A percentile compares a stretch with the other conserved stretches of the same genome.
These are phyloP conservation scores for Gallinago solitaria DNA, from an alignment of 2,797 vertebrate species.

Conservation along the genomic window DNA sequence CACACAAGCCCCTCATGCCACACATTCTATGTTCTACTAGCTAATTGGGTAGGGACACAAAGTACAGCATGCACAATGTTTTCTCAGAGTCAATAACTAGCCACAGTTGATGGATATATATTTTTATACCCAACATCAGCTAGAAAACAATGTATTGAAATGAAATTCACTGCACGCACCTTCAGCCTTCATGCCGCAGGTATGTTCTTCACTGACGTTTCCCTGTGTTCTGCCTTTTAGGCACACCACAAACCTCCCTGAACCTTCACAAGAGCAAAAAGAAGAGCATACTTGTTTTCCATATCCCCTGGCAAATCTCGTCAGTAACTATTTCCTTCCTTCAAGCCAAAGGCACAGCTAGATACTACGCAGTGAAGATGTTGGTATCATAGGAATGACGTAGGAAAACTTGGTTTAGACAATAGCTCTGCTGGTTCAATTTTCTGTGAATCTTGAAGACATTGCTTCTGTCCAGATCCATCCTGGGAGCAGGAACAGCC, in stretches of 20 bases:
- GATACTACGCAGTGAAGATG: neutral
- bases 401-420: neutral
- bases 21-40: neutral
- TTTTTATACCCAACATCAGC: neutral
- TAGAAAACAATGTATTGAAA: neutral
- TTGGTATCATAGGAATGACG: neutral
- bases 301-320: neutral
- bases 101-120: neutral
- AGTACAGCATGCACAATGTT: fast-evolving
- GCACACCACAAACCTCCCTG: neutral
- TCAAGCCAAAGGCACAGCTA: neutral
- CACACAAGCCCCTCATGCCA: neutral
- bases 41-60: neutral
- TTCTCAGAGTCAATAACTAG: neutral
- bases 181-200: neutral
- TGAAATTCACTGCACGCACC: neutral
- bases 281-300: neutral
- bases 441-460: neutral
- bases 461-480: neutral
- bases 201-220: conserved; percentile 3
- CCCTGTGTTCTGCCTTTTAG: neutral
- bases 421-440: neutral
- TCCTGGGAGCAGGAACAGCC: neutral
- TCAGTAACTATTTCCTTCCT: neutral
- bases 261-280: neutral